Conservation (phyloP, 2,113 vertebrate species). For the Hippoglossus stenolepis region DNA sequence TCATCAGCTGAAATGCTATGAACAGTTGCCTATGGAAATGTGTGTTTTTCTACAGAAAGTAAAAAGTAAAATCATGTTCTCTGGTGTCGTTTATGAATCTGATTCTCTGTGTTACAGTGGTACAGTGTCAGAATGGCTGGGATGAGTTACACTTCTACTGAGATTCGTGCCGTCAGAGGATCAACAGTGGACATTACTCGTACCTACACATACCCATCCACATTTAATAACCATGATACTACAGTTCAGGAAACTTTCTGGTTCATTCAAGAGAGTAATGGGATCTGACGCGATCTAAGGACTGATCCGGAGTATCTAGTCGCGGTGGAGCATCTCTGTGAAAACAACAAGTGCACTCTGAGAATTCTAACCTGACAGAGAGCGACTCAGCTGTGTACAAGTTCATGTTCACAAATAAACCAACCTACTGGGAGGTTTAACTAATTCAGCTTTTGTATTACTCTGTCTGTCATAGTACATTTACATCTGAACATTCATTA, state of each 20-base stretch:
- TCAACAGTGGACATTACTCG: constrained; percentile 5
- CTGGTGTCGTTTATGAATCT: not conserved
- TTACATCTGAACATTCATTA: no score
- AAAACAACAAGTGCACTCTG: not conserved
- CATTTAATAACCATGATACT: accelerated
- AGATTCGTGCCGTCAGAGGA: constrained; percentile 13
- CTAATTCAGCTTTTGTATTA: not conserved
- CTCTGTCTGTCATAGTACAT: no score
- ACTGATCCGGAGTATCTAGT: no score
- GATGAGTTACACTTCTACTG: not conserved
- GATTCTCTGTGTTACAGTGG: constrained; percentile 21
- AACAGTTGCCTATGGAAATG: no score
- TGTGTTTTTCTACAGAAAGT: no score
- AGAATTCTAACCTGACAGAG: constrained; percentile 18
- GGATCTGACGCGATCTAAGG: not conserved
- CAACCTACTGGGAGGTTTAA: accelerated
- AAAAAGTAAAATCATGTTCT: no score
- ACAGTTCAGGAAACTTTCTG: no score
- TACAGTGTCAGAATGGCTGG: not conserved
- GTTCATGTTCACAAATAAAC: constrained; percentile 6
- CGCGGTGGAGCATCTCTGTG: no score
- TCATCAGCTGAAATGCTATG: no score
- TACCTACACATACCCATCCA: not conserved
- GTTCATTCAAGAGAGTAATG: accelerated
- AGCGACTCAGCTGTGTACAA: not conserved